Conservation (phyloP, 2,797 vertebrate species). For the Alcedo quadribrachys region DNA sequence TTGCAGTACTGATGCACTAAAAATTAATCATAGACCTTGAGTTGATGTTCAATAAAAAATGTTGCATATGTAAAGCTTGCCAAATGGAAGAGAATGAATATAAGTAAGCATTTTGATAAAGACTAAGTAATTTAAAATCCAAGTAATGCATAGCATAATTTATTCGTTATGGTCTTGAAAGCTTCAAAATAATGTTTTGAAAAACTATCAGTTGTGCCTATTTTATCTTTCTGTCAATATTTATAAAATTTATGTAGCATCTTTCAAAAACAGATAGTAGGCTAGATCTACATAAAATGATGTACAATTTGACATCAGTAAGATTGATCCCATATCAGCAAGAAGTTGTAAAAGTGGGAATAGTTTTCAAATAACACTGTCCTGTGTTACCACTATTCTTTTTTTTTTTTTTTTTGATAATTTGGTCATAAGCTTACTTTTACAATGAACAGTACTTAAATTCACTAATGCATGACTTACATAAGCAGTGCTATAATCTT, state of each 20-base stretch:
- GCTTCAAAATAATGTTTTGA: background rate
- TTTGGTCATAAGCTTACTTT: background rate
- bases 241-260: background rate
- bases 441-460: background rate
- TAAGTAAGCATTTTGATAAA: background rate
- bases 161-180: background rate
- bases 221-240: background rate
- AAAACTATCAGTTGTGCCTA: background rate
- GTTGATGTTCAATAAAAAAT: background rate
- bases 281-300: background rate
- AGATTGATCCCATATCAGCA: background rate
- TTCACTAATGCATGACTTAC: background rate
- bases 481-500: background rate
- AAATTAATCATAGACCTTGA: background rate
- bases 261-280: background rate
- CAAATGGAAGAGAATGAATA: background rate
- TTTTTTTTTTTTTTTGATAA: background rate
- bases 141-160: background rate
- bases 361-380: background rate
- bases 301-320: background rate
- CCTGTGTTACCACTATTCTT: background rate
- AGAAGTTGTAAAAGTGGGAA: background rate
- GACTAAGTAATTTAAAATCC: background rate
- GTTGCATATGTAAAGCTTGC: background rate
- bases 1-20: background rate